phyloP scores from a whole-genome alignment of 1,140 invertebrate genomes.

The Sweltsa coloradensis region DNA sequence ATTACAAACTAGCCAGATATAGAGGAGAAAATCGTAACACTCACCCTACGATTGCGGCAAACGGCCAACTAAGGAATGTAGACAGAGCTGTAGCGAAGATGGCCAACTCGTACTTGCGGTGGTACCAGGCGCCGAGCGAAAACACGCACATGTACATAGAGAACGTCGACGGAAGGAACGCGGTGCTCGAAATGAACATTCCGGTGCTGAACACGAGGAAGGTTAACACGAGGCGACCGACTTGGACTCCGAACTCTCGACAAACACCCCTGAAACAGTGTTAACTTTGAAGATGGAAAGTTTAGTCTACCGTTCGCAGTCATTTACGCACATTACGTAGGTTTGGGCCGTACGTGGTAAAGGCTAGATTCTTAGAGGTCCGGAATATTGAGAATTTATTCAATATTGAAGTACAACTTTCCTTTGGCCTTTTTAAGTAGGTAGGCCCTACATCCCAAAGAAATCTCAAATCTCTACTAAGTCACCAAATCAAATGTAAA shows the following conservation, averaged over 20 bases:
- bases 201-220: slow-evolving; percentile 79
- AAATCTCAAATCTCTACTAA: too few species aligned
- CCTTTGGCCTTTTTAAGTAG: too few species aligned
- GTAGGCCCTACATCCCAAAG: too few species aligned
- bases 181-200: slow-evolving; percentile 80
- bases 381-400: too few species aligned
- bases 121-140: slow-evolving; percentile 79
- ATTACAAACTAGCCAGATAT: slow-evolving; percentile 7
- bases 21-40: slow-evolving; percentile 5
- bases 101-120: slow-evolving; percentile 61
- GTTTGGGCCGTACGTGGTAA: too few species aligned
- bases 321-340: too few species aligned
- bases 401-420: too few species aligned
- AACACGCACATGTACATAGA: slow-evolving; percentile 74
- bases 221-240: slow-evolving; percentile 70
- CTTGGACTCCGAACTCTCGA: slow-evolving; percentile 77
- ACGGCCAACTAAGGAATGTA: slow-evolving; percentile 78
- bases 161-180: slow-evolving; percentile 90
- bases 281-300: background rate
- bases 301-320: too few species aligned
- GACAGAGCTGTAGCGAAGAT: slow-evolving; percentile 73
- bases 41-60: slow-evolving; percentile 73
- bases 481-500: too few species aligned
- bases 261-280: slow-evolving; percentile 60
- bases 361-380: too few species aligned